A percentile compares a stretch with the other conserved stretches of the same genome.
phyloP scores from a whole-genome alignment of 2,888 invertebrate genomes.

The Tachina grossa region DNA sequence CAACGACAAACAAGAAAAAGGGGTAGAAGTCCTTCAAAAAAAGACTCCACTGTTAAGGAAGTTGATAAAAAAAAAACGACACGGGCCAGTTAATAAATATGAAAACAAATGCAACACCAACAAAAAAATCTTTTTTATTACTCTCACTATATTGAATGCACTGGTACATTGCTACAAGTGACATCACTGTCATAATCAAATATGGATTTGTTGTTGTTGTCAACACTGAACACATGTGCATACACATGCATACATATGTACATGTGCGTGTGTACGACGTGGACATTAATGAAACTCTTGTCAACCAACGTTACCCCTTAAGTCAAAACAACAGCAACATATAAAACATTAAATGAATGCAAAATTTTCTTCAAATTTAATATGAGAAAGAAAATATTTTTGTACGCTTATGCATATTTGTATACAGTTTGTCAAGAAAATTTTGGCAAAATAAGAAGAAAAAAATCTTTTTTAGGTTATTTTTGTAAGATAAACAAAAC shows the following conservation, averaged over 20 bases:
- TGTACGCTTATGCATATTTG: too few relatives aligned
- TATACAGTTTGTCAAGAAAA: not conserved
- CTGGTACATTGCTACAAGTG: conserved; percentile 1
- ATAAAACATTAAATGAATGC: not conserved
- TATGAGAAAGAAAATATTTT: not conserved
- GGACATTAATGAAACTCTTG: not conserved
- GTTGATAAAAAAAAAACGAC: conserved; percentile 8
- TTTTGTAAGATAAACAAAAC: too few relatives aligned
- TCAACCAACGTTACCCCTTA: not conserved
- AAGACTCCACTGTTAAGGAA: not conserved
- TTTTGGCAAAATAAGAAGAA: not conserved
- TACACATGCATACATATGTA: not conserved
- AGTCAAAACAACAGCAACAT: not conserved
- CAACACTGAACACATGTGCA: not conserved
- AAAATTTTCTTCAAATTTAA: not conserved
- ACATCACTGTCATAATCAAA: conserved; percentile 49
- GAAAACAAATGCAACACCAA: not conserved
- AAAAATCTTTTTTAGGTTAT: too few relatives aligned
- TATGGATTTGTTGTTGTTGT: not conserved
- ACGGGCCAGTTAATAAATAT: conserved; percentile 29
- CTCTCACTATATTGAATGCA: not conserved
- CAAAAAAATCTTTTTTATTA: conserved; percentile 3
- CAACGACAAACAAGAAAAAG: conserved; percentile 2
- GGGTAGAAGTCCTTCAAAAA: not conserved
- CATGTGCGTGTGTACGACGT: not conserved